Evolutionary conservation across 2,797 vertebrate genomes (phyloP).

Genomic region (Crocodylus rhombifer): DNA sequence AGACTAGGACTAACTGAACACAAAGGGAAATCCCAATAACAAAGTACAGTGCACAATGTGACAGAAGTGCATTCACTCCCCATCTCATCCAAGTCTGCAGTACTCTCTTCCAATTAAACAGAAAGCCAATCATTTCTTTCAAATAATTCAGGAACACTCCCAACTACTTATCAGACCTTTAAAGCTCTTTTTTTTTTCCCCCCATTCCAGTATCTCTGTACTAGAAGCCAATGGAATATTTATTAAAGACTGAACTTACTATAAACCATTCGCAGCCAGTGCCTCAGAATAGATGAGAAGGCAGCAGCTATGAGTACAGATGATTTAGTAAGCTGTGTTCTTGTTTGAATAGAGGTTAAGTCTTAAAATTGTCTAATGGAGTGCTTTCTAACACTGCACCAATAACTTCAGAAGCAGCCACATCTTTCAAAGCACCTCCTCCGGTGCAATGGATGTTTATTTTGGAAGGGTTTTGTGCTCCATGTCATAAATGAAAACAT

Average conservation of each 20-base stretch:
- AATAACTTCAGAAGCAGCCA: constrained; percentile 5
- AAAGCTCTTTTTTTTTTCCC: background rate
- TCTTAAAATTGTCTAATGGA: background rate
- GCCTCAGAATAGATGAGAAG: background rate
- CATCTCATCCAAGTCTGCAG: constrained; percentile 52
- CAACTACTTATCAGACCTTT: constrained; percentile 56
- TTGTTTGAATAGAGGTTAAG: constrained; percentile 4
- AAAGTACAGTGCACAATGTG: background rate
- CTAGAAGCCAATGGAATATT: constrained; percentile 31
- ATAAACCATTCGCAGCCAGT: constrained; percentile 23
- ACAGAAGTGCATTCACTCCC: constrained; percentile 55
- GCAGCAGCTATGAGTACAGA: background rate
- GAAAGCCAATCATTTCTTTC: constrained; percentile 62
- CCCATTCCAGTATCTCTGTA: constrained; percentile 38
- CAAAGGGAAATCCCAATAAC: constrained; percentile 39
- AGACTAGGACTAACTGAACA: constrained; percentile 19
- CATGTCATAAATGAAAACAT: constrained; percentile 59
- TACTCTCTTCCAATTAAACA: constrained; percentile 38
- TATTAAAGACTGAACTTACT: constrained; percentile 12
- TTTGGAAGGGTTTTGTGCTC: constrained; percentile 55
- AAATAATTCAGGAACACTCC: constrained; percentile 67
- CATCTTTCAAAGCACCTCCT: constrained; percentile 26
- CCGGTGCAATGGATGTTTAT: constrained; percentile 33
- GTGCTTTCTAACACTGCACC: constrained; percentile 19
- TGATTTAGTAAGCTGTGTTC: background rate